Evolutionary conservation across 1,140 invertebrate species (phyloP).

Genomic region (Macrotrachela quadricornifera): DNA sequence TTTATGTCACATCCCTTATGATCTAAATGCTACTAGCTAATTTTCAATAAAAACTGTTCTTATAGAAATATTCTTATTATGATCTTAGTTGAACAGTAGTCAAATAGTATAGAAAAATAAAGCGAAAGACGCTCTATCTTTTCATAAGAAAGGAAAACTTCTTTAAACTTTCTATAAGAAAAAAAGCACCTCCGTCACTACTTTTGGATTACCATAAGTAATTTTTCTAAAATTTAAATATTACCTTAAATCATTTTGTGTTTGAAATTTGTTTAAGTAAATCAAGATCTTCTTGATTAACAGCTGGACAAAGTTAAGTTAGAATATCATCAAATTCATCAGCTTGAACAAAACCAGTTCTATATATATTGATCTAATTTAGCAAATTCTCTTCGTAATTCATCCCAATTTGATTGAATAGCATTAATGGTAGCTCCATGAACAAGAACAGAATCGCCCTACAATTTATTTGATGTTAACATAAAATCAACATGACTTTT

Average conservation of each 20-base stretch:
- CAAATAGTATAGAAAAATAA: too few relatives aligned
- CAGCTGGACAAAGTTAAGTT: conserved; percentile 23
- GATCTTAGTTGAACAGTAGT: too few relatives aligned
- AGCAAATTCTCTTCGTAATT: conserved; percentile 24
- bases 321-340: conserved; percentile 27
- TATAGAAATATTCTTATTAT: too few relatives aligned
- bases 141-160: too few relatives aligned
- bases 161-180: background rate
- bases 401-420: conserved; percentile 29
- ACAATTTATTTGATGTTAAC: conserved; percentile 26
- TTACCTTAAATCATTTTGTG: background rate
- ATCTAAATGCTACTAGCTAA: too few relatives aligned
- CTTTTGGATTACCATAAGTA: background rate
- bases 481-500: conserved; percentile 26
- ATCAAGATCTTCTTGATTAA: conserved; percentile 24
- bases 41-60: too few relatives aligned
- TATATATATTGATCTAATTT: conserved; percentile 26
- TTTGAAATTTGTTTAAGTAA: conserved; percentile 1
- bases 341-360: conserved; percentile 19
- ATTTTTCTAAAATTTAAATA: too few relatives aligned
- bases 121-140: too few relatives aligned
- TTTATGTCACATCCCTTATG: too few relatives aligned
- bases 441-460: conserved; percentile 25
- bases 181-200: background rate
- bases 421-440: conserved; percentile 24